Evolutionary conservation across 2,113 vertebrate genomes (phyloP).

Genomic region (Tychaedon coryphoeus): DNA sequence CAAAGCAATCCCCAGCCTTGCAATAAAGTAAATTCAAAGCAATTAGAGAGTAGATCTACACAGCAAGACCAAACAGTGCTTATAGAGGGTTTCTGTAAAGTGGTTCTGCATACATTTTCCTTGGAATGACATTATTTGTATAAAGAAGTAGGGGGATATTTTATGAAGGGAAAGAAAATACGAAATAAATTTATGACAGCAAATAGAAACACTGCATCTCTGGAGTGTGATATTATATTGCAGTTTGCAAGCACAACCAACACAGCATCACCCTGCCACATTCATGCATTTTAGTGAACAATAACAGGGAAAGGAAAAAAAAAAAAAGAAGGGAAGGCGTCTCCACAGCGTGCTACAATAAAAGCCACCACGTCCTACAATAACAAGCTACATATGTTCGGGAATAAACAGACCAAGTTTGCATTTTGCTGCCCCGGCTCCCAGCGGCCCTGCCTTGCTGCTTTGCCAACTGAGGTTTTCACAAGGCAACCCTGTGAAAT

Average conservation of each 20-base stretch:
- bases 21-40: slow-evolving; percentile 75
- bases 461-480: slow-evolving; percentile 34
- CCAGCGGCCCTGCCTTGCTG: slow-evolving; percentile 50
- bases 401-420: slow-evolving; percentile 35
- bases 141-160: slow-evolving; percentile 25
- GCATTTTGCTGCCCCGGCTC: slow-evolving; percentile 46
- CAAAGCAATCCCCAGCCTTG: slow-evolving; percentile 71
- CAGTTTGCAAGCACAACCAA: slow-evolving; percentile 56
- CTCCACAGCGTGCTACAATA: background rate
- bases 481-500: slow-evolving; percentile 48
- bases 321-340: background rate
- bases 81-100: slow-evolving; percentile 52
- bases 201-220: slow-evolving; percentile 64
- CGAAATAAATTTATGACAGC: slow-evolving; percentile 45
- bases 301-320: background rate
- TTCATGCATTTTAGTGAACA: slow-evolving; percentile 47
- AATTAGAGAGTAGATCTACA: slow-evolving; percentile 67
- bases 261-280: slow-evolving; percentile 20
- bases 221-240: slow-evolving; percentile 53
- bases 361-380: background rate
- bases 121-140: slow-evolving; percentile 59
- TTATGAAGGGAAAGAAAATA: slow-evolving; percentile 13
- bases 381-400: slow-evolving; percentile 49
- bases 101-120: slow-evolving; percentile 53
- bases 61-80: slow-evolving; percentile 55